Evolutionary conservation across 2,888 invertebrate species (phyloP).

Genomic region (Tanypteryx hageni): DNA sequence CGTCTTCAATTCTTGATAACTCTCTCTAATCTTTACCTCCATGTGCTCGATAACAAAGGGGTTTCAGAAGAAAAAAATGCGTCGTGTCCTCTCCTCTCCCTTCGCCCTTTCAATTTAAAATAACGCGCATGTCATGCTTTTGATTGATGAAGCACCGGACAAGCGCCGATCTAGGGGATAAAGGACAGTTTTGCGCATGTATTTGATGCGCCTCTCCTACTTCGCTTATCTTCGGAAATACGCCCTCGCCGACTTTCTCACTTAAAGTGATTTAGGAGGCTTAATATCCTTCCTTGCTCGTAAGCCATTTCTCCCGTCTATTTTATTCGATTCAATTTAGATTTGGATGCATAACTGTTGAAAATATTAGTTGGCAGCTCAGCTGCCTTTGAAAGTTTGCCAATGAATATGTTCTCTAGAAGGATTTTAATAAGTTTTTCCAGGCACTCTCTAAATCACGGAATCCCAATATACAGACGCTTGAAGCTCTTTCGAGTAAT

Average conservation of each 20-base stretch:
- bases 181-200: background rate
- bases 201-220: background rate
- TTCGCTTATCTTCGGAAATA: background rate
- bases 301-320: background rate
- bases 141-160: too few relatives aligned
- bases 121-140: too few relatives aligned
- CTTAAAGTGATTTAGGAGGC: background rate
- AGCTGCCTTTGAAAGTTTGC: background rate
- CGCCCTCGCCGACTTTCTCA: background rate
- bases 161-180: too few relatives aligned
- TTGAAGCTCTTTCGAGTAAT: background rate
- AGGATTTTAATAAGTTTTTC: background rate
- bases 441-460: background rate
- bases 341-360: background rate
- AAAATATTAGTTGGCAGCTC: background rate
- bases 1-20: too few relatives aligned
- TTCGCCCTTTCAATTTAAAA: too few relatives aligned
- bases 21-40: too few relatives aligned
- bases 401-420: background rate
- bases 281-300: slow-evolving; percentile 13
- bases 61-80: too few relatives aligned
- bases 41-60: too few relatives aligned
- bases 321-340: background rate
- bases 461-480: background rate
- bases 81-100: too few relatives aligned